Base-by-base conservation (phyloP, 2,888 invertebrate species). In the Dynastes grantii region DNA sequence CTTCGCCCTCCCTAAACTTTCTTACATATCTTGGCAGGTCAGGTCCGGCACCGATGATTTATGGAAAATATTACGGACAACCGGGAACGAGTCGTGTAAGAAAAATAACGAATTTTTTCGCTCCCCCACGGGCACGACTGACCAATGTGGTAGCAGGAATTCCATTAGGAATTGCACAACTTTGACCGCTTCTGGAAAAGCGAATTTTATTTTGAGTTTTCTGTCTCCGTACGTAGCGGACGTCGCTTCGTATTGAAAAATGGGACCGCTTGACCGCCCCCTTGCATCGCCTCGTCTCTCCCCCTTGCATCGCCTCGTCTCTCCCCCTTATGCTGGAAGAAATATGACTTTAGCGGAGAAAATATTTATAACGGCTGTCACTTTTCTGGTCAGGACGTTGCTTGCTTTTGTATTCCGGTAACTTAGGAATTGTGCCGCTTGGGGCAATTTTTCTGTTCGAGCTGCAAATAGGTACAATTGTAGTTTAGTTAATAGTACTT, bases 31-130 rank as follows among this genome's bases (percentile, higher is more conserved):
- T 83, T 85, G 86, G 85, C 87, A 87, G 87, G 86, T 86, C 86
- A 87, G 86, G 86, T 87, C 85, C 85, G 84, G 84, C 85, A 80
- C 81, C 86, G 88, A 89, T 89, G 89, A 89, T 89, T 89, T 89
- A 89, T 89, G 89, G 88, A 89, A 89, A 89, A 89, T 90, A 89
- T 89, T 89, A 88, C 88, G 82, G 85, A 86, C 85, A 85, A 83
- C 83, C 84, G 80, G 82, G 82, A 79, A 80, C 81, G 82, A 81
- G 80, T 80, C 83, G 83, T 58, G 55, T 85, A 86, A 86, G 85
- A 86, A 87, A 86, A 87, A 87, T 87, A 88, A 87, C 87, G 86
- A 88, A 87, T 88, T 88, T 87, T 84, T 85, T 84, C 79, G 83
- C 83, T 85, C 86, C 87, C 86, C 79, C 75, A 58, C 80, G 85